Percentiles rank a stretch among this genome's conserved stretches.
Conservation (phyloP, 2,113 vertebrate genomes). For the Mirza zaza region DNA sequence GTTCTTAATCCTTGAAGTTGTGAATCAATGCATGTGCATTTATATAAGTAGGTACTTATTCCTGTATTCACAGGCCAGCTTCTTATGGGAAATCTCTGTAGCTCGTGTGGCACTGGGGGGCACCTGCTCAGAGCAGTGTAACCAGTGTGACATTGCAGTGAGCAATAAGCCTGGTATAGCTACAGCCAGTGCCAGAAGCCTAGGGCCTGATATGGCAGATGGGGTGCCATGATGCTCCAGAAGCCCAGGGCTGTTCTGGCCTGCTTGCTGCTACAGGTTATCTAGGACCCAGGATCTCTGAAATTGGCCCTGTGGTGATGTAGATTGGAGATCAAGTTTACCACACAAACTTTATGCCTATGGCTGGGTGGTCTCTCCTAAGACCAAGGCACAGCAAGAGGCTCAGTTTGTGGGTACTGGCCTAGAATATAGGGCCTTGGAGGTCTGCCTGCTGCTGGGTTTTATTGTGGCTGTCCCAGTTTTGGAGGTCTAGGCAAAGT, state of each 20-base stretch:
- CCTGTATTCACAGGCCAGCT: background rate
- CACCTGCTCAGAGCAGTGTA: background rate
- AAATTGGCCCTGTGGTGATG: background rate
- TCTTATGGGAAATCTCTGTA: background rate
- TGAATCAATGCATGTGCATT: no score
- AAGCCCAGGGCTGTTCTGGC: background rate
- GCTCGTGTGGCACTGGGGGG: no score
- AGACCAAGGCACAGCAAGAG: background rate
- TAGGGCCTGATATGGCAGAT: background rate
- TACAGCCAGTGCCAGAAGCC: background rate
- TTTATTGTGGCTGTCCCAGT: background rate
- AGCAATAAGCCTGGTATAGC: background rate
- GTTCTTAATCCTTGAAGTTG: no score
- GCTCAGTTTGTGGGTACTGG: background rate
- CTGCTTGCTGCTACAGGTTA: background rate
- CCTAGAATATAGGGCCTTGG: no score
- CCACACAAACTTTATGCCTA: background rate
- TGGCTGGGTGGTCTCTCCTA: background rate
- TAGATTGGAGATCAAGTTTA: background rate
- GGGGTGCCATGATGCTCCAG: background rate
- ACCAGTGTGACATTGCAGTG: background rate
- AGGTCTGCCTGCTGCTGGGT: background rate
- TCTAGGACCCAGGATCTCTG: background rate
- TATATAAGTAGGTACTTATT: no score
- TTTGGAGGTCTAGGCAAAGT: background rate